Evolutionary conservation across 2,113 vertebrate genomes (phyloP).

Genomic region (Tretioscincus oriximinensis): DNA sequence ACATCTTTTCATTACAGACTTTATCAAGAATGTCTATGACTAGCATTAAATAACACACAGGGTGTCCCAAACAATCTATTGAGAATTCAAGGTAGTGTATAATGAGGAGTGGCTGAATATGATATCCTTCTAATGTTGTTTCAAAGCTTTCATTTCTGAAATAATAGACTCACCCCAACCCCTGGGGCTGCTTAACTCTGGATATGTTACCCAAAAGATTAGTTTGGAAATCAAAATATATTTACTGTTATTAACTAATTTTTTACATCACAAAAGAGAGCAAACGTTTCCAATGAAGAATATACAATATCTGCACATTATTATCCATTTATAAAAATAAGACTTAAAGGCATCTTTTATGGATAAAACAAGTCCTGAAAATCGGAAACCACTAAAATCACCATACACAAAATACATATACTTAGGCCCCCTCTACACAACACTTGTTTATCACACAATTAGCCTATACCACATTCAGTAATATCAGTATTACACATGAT

Average conservation of each 20-base stretch:
- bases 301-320: neutral
- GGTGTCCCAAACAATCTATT: slow-evolving; percentile 16
- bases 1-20: slow-evolving; percentile 35
- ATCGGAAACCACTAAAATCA: slow-evolving; percentile 22
- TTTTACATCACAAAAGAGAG: slow-evolving; percentile 13
- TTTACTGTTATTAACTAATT: slow-evolving; percentile 29
- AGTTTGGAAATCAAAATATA: slow-evolving; percentile 10
- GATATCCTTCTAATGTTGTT: slow-evolving; percentile 21
- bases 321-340: slow-evolving; percentile 14
- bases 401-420: neutral
- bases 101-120: slow-evolving; percentile 35
- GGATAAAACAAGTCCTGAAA: neutral
- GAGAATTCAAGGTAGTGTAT: slow-evolving; percentile 39
- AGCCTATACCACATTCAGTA: too few relatives aligned
- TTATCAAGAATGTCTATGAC: slow-evolving; percentile 35
- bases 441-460: too few relatives aligned
- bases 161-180: slow-evolving; percentile 39
- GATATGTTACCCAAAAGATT: slow-evolving; percentile 24
- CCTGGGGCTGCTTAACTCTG: slow-evolving; percentile 31
- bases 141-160: slow-evolving; percentile 39
- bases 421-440: too few relatives aligned
- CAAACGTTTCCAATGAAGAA: neutral
- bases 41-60: slow-evolving; percentile 37
- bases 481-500: too few relatives aligned
- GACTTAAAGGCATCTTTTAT: neutral